Evolutionary conservation across 1,140 invertebrate species (phyloP).

Genomic region (Trichonephila inaurata): DNA sequence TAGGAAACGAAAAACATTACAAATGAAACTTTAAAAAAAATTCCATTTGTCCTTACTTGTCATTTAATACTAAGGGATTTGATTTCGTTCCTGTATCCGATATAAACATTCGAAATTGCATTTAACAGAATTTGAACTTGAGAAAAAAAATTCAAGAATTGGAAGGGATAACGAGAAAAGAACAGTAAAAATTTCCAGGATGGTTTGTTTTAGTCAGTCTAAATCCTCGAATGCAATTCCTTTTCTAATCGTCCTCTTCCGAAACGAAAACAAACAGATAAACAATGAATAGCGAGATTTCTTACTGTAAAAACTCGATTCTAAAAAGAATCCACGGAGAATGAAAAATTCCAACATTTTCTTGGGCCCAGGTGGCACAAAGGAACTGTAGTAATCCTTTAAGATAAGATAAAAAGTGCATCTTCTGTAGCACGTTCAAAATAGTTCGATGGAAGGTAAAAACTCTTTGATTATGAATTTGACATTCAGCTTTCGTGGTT

Average conservation of each 20-base stretch:
- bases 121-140: background rate
- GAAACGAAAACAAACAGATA: background rate
- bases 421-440: background rate
- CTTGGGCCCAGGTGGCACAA: background rate
- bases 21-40: background rate
- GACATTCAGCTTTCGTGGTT: background rate
- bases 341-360: conserved; percentile 37
- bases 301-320: background rate
- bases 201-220: background rate
- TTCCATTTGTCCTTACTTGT: background rate
- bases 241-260: background rate
- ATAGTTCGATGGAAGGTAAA: background rate
- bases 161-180: background rate
- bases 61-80: background rate
- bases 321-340: background rate
- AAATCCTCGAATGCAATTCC: conserved; percentile 22
- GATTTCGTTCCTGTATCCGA: background rate
- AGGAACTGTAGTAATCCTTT: conserved; percentile 33
- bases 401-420: conserved; percentile 18
- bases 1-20: too few species aligned
- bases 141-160: background rate
- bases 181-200: background rate
- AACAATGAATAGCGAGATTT: background rate
- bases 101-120: background rate
- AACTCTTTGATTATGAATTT: conserved; percentile 32